These are phyloP conservation scores for Eupsilia transversa DNA, from an alignment of 2,888 invertebrate genomes.

Conservation along the genomic window DNA sequence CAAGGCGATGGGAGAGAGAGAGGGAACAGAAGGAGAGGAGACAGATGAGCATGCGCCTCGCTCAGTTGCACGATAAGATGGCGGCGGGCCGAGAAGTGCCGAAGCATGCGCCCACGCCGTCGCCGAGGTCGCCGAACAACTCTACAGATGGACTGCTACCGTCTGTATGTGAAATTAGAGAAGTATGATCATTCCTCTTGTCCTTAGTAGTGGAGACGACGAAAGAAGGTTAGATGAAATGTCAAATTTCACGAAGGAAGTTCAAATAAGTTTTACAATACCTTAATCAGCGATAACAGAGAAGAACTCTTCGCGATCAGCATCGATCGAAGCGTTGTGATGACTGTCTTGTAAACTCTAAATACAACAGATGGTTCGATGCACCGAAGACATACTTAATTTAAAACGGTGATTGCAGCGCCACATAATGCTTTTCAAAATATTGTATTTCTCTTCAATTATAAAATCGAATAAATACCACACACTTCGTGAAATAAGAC, in stretches of 20 bases:
- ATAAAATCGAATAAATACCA: background rate
- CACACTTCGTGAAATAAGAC: conserved; percentile 44
- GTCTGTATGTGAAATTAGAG: conserved; percentile 94
- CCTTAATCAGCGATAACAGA: background rate
- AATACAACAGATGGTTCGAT: background rate
- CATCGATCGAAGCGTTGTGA: background rate
- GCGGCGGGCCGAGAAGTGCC: conserved; percentile 87
- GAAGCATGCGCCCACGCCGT: conserved; percentile 92
- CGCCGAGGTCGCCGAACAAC: conserved; percentile 94
- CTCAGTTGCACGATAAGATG: conserved; percentile 92
- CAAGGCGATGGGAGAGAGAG: conserved; percentile 95
- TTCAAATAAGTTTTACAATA: background rate
- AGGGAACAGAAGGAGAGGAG: conserved; percentile 95
- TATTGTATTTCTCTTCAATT: background rate
- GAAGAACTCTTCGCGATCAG: background rate
- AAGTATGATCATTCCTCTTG: conserved; percentile 89
- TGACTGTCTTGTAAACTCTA: background rate
- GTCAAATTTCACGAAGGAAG: conserved; percentile 45
- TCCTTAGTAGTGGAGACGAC: conserved; percentile 67
- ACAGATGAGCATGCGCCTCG: conserved; percentile 94
- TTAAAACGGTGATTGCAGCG: background rate
- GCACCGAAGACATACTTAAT: background rate
- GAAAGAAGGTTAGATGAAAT: conserved; percentile 44
- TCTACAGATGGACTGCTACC: conserved; percentile 96
- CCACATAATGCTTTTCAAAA: background rate